These are phyloP conservation scores for Cyanoramphus novaezelandiae DNA, from an alignment of 2,113 vertebrate genomes.

Conservation along the genomic window DNA sequence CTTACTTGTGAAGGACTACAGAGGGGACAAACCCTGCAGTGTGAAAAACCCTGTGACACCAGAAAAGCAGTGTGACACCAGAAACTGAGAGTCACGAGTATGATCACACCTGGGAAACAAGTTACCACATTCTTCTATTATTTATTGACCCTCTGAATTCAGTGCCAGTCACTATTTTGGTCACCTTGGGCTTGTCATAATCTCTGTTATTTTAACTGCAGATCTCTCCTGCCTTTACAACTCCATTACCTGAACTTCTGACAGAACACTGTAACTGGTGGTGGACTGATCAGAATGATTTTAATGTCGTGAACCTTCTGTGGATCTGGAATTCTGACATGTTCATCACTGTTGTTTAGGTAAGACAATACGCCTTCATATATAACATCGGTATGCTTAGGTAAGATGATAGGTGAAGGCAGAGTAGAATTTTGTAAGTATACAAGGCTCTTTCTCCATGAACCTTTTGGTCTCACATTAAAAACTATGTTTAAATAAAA, in stretches of 20 bases:
- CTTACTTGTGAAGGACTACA: not conserved
- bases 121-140: too few species aligned
- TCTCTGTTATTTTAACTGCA: rapidly evolving
- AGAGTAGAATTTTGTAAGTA: not conserved
- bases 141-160: not conserved
- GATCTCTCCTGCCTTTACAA: not conserved
- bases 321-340: not conserved
- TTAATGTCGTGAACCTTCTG: not conserved
- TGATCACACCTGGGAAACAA: not conserved
- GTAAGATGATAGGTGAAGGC: too few species aligned
- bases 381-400: not conserved
- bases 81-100: not conserved
- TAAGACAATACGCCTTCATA: not conserved
- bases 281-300: not conserved
- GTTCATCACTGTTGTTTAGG: not conserved
- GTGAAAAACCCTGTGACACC: not conserved
- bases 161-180: not conserved
- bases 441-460: not conserved
- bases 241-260: not conserved
- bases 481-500: not conserved
- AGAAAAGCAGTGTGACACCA: not conserved
- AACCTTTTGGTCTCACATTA: not conserved
- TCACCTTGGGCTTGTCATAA: not conserved
- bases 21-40: not conserved
- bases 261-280: not conserved